These are phyloP conservation scores for Rhizoglyphus robini DNA, from an alignment of 1,140 invertebrate species.

Conservation along the genomic window DNA sequence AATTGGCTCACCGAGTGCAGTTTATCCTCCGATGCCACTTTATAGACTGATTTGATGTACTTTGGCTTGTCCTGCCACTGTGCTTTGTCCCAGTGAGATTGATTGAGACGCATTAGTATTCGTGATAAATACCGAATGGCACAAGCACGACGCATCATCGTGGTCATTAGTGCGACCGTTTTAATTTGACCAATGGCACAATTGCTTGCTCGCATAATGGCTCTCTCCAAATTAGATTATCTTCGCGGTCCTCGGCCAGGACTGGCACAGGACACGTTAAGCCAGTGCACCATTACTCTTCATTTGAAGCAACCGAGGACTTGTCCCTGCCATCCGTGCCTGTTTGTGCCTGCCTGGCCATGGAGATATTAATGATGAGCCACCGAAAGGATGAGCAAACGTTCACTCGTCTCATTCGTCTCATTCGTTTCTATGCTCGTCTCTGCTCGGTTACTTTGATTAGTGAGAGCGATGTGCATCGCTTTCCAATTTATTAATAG, in stretches of 20 bases:
- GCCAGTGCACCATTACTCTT: conserved; percentile 11
- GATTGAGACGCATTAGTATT: conserved; percentile 14
- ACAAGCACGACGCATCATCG: background rate
- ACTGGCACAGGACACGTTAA: conserved; percentile 8
- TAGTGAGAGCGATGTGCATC: background rate
- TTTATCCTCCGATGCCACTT: background rate
- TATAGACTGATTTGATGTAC: conserved; percentile 15
- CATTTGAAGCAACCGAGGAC: conserved; percentile 1
- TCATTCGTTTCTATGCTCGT: too few relatives aligned
- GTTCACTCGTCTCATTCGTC: too few relatives aligned
- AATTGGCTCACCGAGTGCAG: background rate
- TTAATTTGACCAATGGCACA: background rate
- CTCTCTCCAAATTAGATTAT: background rate
- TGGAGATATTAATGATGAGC: background rate
- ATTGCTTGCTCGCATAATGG: conserved; percentile 1
- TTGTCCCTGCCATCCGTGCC: too few relatives aligned
- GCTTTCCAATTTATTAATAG: conserved; percentile 14
- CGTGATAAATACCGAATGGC: conserved; percentile 10
- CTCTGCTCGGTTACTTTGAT: background rate
- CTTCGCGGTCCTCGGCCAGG: background rate
- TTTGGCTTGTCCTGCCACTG: background rate
- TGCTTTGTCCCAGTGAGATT: background rate
- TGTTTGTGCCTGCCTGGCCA: background rate
- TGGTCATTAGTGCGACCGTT: background rate
- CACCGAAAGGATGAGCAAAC: background rate